phyloP scores from a whole-genome alignment of 2,113 vertebrate genomes.

The Crocuta crocuta region DNA sequence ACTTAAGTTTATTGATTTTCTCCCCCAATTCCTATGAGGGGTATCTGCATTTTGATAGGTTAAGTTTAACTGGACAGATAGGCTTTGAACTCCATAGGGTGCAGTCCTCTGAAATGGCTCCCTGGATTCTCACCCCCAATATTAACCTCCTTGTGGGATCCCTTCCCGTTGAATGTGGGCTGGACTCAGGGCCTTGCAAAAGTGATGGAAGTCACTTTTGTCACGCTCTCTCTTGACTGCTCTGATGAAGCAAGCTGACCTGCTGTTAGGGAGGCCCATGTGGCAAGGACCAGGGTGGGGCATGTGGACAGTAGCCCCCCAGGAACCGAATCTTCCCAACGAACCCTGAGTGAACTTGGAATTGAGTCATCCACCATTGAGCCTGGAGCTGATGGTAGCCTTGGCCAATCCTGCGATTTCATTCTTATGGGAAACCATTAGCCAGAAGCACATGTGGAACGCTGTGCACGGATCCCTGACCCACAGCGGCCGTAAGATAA shows the following conservation, averaged over 20 bases:
- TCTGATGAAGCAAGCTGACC: neutral
- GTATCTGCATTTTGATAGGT: neutral
- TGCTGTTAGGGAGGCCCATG: neutral
- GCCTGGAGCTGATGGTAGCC: neutral
- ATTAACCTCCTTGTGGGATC: neutral
- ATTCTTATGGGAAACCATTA: neutral
- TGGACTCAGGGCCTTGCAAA: neutral
- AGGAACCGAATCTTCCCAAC: neutral
- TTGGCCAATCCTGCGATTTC: neutral
- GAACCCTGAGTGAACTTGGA: neutral
- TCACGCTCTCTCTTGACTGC: neutral
- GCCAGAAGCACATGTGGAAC: neutral
- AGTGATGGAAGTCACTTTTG: neutral
- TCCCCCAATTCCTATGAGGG: neutral
- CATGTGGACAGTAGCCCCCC: neutral
- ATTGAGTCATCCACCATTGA: neutral
- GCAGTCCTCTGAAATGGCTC: neutral
- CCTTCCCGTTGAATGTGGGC: neutral
- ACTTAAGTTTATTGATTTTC: neutral
- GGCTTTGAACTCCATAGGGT: neutral
- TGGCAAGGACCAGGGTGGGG: neutral
- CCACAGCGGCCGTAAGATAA: neutral
- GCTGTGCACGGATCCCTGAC: neutral
- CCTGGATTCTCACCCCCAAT: neutral
- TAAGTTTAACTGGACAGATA: neutral